These are phyloP conservation scores for Dasyprocta punctata DNA, from an alignment of 2,113 vertebrate species.

Conservation along the genomic window DNA sequence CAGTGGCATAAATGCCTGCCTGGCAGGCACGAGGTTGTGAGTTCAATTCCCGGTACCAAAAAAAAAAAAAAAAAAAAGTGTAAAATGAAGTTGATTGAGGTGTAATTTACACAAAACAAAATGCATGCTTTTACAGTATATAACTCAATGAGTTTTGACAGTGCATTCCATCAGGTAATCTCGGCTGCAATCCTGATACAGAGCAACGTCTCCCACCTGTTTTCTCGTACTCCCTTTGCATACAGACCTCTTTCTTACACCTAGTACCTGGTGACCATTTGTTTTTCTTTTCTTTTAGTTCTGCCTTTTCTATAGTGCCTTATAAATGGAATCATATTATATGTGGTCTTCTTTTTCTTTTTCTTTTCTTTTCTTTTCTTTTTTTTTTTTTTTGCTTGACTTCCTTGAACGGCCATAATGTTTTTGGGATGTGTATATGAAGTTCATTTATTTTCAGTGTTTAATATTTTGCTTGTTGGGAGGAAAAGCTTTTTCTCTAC, in stretches of 20 bases:
- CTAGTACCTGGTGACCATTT: background rate
- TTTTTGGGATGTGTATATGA: background rate
- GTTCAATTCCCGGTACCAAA: too few relatives aligned
- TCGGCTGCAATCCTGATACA: fast-evolving
- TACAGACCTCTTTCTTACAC: background rate
- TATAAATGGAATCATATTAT: background rate
- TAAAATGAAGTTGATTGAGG: background rate
- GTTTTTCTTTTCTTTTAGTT: background rate
- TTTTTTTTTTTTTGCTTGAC: background rate
- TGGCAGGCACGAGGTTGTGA: too few relatives aligned
- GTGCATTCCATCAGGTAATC: background rate
- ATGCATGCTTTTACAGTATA: background rate
- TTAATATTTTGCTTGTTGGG: background rate
- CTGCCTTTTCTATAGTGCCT: background rate
- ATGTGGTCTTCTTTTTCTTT: background rate
- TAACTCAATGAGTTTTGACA: background rate
- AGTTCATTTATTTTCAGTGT: background rate
- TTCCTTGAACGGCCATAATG: background rate
- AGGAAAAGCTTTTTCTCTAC: background rate
- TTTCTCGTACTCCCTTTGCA: background rate
- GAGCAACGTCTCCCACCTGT: background rate
- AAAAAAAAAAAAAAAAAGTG: too few relatives aligned
- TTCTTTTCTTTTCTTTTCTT: background rate
- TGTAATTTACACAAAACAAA: background rate
- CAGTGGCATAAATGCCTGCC: too few relatives aligned